A percentile compares a stretch with the other conserved stretches of the same genome.
These are phyloP conservation scores for Beris morrisii DNA, from an alignment of 2,888 invertebrate genomes.

Conservation along the genomic window DNA sequence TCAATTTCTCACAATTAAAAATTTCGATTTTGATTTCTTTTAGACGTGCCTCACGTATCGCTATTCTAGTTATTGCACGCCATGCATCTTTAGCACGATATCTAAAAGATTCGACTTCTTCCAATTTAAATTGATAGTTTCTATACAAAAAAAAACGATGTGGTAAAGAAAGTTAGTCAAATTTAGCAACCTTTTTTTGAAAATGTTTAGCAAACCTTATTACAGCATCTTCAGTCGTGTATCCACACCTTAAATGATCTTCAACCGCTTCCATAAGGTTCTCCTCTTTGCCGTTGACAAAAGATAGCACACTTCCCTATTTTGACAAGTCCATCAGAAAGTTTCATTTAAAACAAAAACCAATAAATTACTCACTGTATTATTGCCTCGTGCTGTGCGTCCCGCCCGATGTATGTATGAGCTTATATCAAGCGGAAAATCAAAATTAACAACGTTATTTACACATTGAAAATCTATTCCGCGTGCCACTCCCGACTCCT, in stretches of 20 bases:
- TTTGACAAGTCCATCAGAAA: not conserved
- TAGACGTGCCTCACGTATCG: conserved; percentile 89
- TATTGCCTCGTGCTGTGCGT: conserved; percentile 83
- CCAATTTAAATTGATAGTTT: conserved; percentile 90
- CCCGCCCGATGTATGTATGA: conserved; percentile 97
- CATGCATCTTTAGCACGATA: conserved; percentile 95
- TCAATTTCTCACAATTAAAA: conserved; percentile 86
- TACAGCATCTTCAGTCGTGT: conserved; percentile 66
- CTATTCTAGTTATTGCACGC: conserved; percentile 90
- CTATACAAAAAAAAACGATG: conserved; percentile 55
- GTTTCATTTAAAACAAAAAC: not conserved
- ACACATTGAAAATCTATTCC: conserved; percentile 99
- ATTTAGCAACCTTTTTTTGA: not conserved
- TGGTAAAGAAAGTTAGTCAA: not conserved
- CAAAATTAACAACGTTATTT: conserved; percentile 97
- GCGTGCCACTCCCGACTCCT: conserved; percentile 92
- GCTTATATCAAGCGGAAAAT: conserved; percentile 87
- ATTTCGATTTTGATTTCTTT: conserved; percentile 96
- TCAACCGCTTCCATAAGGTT: conserved; percentile 75
- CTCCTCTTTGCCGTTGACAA: conserved; percentile 81
- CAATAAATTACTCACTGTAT: conserved; percentile 60
- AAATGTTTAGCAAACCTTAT: conserved; percentile 15
- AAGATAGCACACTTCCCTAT: conserved; percentile 83
- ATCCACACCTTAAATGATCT: conserved; percentile 67
- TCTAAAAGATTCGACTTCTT: conserved; percentile 94